Evolutionary conservation across 2,113 vertebrate genomes (phyloP), one percentile per base, ranked within the genome.

Genomic region (Alligator mississippiensis): DNA sequence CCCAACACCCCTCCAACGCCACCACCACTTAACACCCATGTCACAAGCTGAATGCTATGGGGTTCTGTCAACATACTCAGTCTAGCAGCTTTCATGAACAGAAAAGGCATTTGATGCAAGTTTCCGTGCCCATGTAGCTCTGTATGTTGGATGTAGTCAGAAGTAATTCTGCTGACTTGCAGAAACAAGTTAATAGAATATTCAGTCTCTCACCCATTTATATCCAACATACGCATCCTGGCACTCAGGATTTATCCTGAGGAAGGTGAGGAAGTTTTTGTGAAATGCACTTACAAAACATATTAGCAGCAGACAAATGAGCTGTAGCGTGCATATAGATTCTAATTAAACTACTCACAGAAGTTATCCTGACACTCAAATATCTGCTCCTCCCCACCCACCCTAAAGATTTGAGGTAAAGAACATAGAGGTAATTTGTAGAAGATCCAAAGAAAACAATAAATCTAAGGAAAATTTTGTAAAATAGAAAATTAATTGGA

Each of bases 401-500:
- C n/a, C 66, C 4, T 55, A 86, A 86, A 75, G 1, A 24, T 28
- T 81, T 60, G 7, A 57, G 25, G 11, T 57, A 47, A 47, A 54
- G 18, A 74, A 16, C 58, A 87, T 54, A 82, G 9, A 87, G 80
- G 3, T 82, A 3, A 22, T 10, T 1, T 59, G 13, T 17, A 93
- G 77, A 6, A 77, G 47, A 47, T 47, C 47, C 47, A 47, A 47
- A 47, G 47, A 47, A 47, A 74, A 72, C 75, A 78, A 30, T 66
- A 93, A 93, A 84, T 7, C 5, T 5, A 82, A 60, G 8, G 28
- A 78, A 24, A 57, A 57, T 76, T 38, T 68, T 75, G 27, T 77
- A 78, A 17, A 0, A 3, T 0, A 90, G 66, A 55, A 93, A 83
- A 76, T 57, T 61, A 85, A 89, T 0, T 0, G 16, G n/a, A 57